These are phyloP conservation scores for Mylabris sibirica DNA, from an alignment of 2,888 invertebrate genomes.

Conservation along the genomic window DNA sequence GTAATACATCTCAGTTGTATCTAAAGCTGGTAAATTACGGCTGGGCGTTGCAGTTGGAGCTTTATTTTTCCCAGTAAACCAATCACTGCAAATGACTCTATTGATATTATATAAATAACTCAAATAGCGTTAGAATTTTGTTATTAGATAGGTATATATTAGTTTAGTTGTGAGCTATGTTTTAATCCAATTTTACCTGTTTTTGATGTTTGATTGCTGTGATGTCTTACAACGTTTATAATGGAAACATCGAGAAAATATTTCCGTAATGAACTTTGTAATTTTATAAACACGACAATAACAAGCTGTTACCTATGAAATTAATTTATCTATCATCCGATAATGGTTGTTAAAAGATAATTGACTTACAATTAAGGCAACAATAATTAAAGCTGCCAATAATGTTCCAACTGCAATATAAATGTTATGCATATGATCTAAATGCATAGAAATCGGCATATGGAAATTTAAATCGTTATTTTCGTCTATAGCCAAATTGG, in stretches of 20 bases:
- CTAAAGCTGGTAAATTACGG: conserved; percentile 66
- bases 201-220: conserved; percentile 42
- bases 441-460: conserved; percentile 63
- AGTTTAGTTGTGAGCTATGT: background rate
- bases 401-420: conserved; percentile 82
- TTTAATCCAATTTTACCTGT: conserved; percentile 43
- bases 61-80: conserved; percentile 51
- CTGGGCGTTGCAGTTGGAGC: conserved; percentile 62
- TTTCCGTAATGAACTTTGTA: conserved; percentile 70
- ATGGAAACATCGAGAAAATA: conserved; percentile 63
- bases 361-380: conserved; percentile 70
- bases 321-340: conserved; percentile 5
- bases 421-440: conserved; percentile 76
- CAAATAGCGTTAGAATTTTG: background rate
- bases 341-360: background rate
- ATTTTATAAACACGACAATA: conserved; percentile 83
- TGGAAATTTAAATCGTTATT: conserved; percentile 44
- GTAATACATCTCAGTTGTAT: conserved; percentile 79
- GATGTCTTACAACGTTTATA: conserved; percentile 45
- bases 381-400: conserved; percentile 77
- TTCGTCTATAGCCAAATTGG: conserved; percentile 41
- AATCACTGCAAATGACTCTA: conserved; percentile 41
- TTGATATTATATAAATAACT: background rate
- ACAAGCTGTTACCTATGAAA: conserved; percentile 72
- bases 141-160: background rate